Percentiles rank a stretch among this genome's conserved stretches.
Conservation (phyloP, 2,888 invertebrate genomes). For the Hipparchia semele region DNA sequence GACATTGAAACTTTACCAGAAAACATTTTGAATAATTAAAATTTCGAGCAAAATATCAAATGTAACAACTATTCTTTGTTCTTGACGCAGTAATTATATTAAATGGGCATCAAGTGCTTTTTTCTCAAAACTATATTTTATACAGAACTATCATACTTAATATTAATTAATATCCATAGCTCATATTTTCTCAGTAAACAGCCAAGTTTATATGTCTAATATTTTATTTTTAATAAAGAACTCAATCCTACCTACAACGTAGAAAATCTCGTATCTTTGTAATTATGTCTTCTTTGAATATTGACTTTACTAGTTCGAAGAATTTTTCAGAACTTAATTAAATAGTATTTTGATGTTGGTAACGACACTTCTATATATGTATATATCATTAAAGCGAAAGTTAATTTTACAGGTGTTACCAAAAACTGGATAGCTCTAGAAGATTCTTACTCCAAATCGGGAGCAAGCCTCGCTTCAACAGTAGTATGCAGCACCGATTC, state of each 20-base stretch:
- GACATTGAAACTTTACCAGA: not conserved
- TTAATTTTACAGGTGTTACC: conserved; percentile 85
- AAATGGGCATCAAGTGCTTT: not conserved
- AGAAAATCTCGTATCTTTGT: too few species aligned
- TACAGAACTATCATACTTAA: too few species aligned
- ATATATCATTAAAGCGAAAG: not conserved
- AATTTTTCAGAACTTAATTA: too few species aligned
- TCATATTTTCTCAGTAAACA: too few species aligned
- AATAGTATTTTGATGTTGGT: too few species aligned
- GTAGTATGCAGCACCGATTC: conserved; percentile 78
- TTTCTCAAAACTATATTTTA: not conserved
- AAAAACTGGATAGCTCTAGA: conserved; percentile 97
- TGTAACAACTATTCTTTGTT: not conserved
- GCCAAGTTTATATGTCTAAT: too few species aligned
- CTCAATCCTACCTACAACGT: too few species aligned
- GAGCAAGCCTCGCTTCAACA: conserved; percentile 85
- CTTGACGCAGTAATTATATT: not conserved
- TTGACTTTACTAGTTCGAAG: too few species aligned
- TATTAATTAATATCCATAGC: too few species aligned
- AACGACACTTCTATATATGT: too few species aligned
- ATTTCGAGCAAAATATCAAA: not conserved
- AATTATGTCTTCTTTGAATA: too few species aligned
- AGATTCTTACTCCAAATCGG: conserved; percentile 89
- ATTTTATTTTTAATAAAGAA: too few species aligned
- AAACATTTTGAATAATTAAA: not conserved